Base-by-base conservation (phyloP, 2,113 vertebrate species). In the Urocolius indicus region DNA sequence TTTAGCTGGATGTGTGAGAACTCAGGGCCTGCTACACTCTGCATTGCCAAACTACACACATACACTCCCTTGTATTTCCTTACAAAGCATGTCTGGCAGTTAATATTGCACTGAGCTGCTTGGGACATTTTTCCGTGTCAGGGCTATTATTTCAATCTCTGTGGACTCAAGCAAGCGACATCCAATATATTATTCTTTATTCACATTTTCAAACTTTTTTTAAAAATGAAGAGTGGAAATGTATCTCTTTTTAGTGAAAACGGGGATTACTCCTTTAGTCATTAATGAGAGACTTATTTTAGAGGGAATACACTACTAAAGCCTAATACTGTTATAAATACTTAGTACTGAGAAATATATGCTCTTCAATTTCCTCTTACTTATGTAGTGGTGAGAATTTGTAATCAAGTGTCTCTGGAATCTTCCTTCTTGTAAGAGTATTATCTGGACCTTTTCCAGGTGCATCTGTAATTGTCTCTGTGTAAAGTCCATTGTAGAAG, bases 201-300 rank as follows among this genome's bases (percentile, higher is more conserved):
- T 91, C 66, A 71, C 38, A 38, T 82, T 91, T 93, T 85, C 57
- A 85, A 84, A 72, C 5, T 72, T 78, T 81, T 92, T 82, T 58
- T 69, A 77, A 75, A 94, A 89, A 67, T 34, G 11, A 51, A 72
- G 67, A 71, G 38, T 71, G 36, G 19, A 85, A 76, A 75, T 8
- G 2, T 72, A 10, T 23, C 58, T 82, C 16, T 82, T 92, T 61
- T 88, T 75, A 71, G 72, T 63, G 62, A 75, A 85, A 84, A 68
- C 9, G 73, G 16, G 16, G 54, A 73, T 73, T 83, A 52, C 15
- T 68, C 73, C 49, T 90, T 92, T 68, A 90, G 87, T 68, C 22
- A 83, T 89, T 80, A 61, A 83, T 34, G 32, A 57, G 86, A 71
- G 62, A 7, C 68, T 72, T 86, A 27, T 66, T 94, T 92, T 86